Evolutionary conservation across 1,140 invertebrate genomes (phyloP).

Genomic region (Chrysoperla carnea): DNA sequence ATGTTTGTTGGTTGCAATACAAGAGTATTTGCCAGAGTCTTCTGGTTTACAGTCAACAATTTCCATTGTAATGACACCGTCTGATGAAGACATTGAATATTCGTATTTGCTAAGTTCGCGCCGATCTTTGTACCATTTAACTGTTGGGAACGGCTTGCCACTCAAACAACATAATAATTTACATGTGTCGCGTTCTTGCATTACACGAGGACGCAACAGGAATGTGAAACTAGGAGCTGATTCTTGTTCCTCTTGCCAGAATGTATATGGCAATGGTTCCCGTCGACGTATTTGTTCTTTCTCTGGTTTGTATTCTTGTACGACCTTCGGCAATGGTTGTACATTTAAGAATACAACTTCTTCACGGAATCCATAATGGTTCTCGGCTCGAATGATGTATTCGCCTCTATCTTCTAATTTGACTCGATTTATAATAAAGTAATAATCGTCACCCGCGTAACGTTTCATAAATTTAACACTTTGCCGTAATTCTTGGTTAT

Average conservation of each 20-base stretch:
- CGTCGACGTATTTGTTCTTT: constrained; percentile 50
- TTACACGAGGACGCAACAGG: constrained; percentile 89
- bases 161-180: constrained; percentile 94
- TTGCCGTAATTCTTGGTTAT: constrained; percentile 85
- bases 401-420: constrained; percentile 92
- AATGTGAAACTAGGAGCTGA: constrained; percentile 91
- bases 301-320: constrained; percentile 60
- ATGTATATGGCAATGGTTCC: constrained; percentile 63
- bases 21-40: constrained; percentile 93
- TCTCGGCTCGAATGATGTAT: constrained; percentile 93
- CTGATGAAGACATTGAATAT: constrained; percentile 72
- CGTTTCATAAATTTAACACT: constrained; percentile 99
- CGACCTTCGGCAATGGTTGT: constrained; percentile 72
- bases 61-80: constrained; percentile 92
- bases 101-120: constrained; percentile 79
- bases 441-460: constrained; percentile 89
- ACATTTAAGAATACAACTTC: constrained; percentile 96
- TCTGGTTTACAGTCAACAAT: constrained; percentile 84
- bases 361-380: constrained; percentile 91
- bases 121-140: constrained; percentile 85
- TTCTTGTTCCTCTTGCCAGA: constrained; percentile 80
- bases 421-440: constrained; percentile 91
- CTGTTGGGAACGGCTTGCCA: constrained; percentile 84
- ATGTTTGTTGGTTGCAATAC: constrained; percentile 78
- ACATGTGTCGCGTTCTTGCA: constrained; percentile 86